Percentiles rank a stretch among this genome's conserved stretches.
These are phyloP conservation scores for Callosobruchus maculatus DNA, from an alignment of 2,888 invertebrate species.

Conservation along the genomic window DNA sequence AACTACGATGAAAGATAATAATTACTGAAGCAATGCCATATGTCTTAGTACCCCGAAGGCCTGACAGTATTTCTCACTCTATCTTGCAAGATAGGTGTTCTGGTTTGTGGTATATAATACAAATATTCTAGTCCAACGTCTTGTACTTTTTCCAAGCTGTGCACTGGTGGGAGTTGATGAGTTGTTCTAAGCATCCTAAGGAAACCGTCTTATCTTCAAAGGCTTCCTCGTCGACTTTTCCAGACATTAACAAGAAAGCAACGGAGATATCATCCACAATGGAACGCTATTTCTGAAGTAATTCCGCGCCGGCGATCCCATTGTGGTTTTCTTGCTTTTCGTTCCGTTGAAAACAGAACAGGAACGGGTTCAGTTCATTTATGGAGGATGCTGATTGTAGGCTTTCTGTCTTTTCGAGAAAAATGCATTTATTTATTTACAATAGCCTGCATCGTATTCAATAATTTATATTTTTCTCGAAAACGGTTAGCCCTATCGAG, in stretches of 20 bases:
- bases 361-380: neutral
- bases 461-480: no score
- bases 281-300: conserved; percentile 42
- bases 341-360: conserved; percentile 9
- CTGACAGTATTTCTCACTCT: no score
- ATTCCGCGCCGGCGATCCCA: conserved; percentile 40
- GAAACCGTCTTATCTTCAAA: neutral
- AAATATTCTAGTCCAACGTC: neutral
- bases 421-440: no score
- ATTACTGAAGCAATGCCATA: no score
- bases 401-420: no score
- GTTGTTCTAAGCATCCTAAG: neutral
- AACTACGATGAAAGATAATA: no score
- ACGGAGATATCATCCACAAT: conserved; percentile 36
- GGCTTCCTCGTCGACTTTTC: neutral
- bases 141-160: neutral
- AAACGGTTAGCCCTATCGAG: no score
- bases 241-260: neutral
- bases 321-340: conserved; percentile 35
- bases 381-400: neutral
- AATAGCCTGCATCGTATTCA: no score
- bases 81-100: no score
- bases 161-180: neutral
- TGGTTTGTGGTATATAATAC: no score
- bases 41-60: no score